Evolutionary conservation across 2,113 vertebrate genomes (phyloP).

Genomic region (Apteryx owenii): DNA sequence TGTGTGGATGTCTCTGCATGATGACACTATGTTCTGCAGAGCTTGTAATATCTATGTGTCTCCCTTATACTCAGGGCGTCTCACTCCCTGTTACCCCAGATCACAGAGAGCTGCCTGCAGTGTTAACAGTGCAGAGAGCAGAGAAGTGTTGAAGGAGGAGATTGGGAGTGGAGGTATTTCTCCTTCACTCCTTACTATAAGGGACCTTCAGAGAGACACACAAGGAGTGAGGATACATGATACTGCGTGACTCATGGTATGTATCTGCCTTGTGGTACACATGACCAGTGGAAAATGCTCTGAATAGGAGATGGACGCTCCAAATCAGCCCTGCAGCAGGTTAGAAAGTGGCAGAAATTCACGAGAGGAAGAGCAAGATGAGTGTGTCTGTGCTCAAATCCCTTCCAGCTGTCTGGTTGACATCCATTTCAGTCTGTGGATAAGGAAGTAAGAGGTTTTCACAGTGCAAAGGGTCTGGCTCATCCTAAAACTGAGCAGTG

Average conservation of each 20-base stretch:
- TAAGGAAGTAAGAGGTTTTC: not conserved
- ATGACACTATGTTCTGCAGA: not conserved
- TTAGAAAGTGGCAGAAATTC: not conserved
- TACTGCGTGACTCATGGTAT: not conserved
- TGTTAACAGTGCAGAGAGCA: not conserved
- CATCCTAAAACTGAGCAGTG: not conserved
- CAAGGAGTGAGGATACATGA: not conserved
- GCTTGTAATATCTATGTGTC: not conserved
- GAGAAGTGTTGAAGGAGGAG: not conserved
- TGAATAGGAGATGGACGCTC: not conserved
- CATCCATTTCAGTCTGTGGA: not conserved
- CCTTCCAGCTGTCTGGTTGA: not conserved
- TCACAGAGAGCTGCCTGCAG: not conserved
- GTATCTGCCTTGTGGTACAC: not conserved
- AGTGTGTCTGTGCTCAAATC: rapidly evolving
- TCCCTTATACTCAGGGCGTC: not conserved
- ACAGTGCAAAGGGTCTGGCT: not conserved
- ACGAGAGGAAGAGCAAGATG: not conserved
- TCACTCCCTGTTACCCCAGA: not conserved
- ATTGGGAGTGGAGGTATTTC: not conserved
- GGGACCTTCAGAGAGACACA: not conserved
- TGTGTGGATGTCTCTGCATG: not conserved
- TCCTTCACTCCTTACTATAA: not conserved
- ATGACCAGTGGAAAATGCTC: not conserved
- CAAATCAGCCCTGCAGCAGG: not conserved